Percentiles rank a stretch among this genome's conserved stretches.
phyloP scores from a whole-genome alignment of 2,113 vertebrate species.

The Stigmatopora nigra region DNA sequence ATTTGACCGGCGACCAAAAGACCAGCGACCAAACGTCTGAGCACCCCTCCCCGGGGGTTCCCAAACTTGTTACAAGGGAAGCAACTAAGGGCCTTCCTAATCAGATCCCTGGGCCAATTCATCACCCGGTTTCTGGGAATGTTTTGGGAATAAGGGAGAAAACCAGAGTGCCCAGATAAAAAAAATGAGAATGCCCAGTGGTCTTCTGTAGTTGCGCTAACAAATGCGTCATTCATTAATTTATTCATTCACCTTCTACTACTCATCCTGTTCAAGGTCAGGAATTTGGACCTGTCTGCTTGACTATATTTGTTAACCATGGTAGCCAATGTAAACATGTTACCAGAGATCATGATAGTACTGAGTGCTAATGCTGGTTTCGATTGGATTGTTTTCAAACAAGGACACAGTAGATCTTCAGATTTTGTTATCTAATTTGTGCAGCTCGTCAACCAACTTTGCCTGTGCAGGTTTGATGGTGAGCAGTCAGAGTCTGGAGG shows the following conservation, averaged over 20 bases:
- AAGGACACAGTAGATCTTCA: neutral
- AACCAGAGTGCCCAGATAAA: neutral
- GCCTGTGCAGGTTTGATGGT: conserved; percentile 80
- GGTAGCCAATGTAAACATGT: neutral
- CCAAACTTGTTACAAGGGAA: no score
- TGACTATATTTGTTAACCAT: neutral
- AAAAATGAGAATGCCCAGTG: neutral
- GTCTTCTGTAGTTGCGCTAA: neutral
- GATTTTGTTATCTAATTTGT: neutral
- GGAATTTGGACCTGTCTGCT: neutral
- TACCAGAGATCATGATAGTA: neutral
- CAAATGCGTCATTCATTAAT: neutral
- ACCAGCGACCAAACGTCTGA: no score
- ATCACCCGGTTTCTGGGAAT: neutral
- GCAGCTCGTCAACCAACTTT: neutral
- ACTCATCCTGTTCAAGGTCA: neutral
- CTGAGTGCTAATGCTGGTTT: neutral
- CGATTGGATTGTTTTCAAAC: neutral
- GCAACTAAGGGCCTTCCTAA: no score
- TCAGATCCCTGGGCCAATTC: no score
- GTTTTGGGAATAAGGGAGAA: neutral
- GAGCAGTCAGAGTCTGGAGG: conserved; percentile 80
- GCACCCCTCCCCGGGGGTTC: no score
- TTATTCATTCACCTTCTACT: neutral
- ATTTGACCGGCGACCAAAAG: no score